Conservation (phyloP, 2,113 vertebrate species). For the Struthidea cinerea region DNA sequence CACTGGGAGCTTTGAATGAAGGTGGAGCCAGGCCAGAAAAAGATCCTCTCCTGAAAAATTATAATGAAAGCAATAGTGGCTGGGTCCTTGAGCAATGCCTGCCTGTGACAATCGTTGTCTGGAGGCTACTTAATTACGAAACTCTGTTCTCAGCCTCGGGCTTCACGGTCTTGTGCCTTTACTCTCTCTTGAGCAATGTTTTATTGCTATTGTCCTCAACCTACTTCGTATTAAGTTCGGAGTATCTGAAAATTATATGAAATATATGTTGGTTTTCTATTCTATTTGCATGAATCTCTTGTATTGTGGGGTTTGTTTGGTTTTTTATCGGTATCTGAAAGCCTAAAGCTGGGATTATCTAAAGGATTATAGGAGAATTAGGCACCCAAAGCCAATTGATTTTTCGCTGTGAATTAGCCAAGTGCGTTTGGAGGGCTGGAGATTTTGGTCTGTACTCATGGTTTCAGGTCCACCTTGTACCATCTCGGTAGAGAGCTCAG, state of each 20-base stretch:
- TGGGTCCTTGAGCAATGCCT: conserved; percentile 50
- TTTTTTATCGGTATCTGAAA: background rate
- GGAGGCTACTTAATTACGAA: conserved; percentile 63
- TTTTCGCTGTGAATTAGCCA: conserved; percentile 27
- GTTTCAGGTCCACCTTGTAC: background rate
- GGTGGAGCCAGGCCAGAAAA: conserved; percentile 25
- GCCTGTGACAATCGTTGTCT: conserved; percentile 32
- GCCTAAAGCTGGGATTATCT: conserved; percentile 51
- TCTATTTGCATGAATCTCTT: background rate
- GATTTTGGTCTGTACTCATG: background rate
- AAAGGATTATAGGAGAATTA: conserved; percentile 47
- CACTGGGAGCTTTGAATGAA: conserved; percentile 27
- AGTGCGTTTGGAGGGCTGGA: background rate
- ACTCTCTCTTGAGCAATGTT: conserved; percentile 50
- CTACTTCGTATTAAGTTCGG: background rate
- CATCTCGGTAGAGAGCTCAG: background rate
- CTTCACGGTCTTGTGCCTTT: conserved; percentile 8
- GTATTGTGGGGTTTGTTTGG: background rate
- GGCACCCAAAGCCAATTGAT: conserved; percentile 47
- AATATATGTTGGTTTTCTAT: background rate
- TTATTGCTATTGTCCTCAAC: conserved; percentile 48
- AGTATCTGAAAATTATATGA: background rate
- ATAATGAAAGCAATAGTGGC: conserved; percentile 47
- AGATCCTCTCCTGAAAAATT: conserved; percentile 44
- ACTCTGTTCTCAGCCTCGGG: conserved; percentile 25